Percentiles rank a stretch among this genome's conserved stretches.
Evolutionary conservation across 2,797 vertebrate genomes (phyloP).

Genomic region (Nyctalus aviator): DNA sequence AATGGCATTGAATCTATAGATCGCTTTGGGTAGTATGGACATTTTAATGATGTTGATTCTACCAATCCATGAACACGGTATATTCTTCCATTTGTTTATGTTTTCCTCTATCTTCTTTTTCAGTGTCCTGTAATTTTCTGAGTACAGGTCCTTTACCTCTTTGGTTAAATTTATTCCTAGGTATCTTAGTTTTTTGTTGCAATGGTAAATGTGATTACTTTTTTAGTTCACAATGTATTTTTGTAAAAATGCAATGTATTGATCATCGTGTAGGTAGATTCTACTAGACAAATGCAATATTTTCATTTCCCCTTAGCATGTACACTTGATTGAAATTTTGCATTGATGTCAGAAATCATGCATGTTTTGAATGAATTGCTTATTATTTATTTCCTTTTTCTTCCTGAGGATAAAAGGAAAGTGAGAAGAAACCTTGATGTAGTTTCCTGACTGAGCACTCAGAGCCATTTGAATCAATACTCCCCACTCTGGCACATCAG

Average conservation of each 20-base stretch:
- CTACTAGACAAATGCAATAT: neutral
- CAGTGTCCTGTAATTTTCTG: no score
- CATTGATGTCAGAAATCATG: conserved; percentile 6
- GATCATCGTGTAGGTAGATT: neutral
- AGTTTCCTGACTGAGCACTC: neutral
- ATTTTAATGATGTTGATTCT: no score
- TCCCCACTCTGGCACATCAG: neutral
- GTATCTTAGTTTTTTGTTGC: no score
- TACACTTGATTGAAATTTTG: conserved; percentile 39
- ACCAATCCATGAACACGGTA: no score
- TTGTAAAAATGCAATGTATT: neutral
- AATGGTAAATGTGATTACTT: no score
- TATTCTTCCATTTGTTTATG: no score
- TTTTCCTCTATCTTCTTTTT: no score
- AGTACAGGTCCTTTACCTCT: no score
- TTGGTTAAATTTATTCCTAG: no score
- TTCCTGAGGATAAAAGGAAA: conserved; percentile 20
- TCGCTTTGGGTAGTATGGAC: no score
- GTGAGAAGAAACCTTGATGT: neutral
- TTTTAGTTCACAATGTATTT: neutral
- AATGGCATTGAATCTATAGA: no score
- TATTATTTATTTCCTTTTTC: conserved; percentile 18
- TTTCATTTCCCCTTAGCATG: neutral
- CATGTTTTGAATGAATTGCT: neutral
- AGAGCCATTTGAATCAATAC: conserved; percentile 34